Evolutionary conservation across 2,888 invertebrate genomes (phyloP), one percentile per base, ranked within the genome.

Genomic region (Conops quadrifasciatus): DNA sequence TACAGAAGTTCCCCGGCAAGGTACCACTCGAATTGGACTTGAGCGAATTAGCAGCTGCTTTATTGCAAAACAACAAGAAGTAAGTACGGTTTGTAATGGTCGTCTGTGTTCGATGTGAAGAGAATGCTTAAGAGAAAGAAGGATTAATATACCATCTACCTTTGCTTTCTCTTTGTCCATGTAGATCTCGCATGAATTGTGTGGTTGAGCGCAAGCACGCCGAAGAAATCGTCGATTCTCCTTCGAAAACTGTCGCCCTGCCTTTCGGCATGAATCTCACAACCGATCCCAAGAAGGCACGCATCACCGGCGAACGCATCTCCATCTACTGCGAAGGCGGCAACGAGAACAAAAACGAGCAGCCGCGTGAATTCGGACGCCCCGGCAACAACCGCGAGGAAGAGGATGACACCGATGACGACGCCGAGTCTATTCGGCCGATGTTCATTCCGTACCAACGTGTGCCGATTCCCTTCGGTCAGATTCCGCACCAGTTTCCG

Each of bases 241-340:
- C 91, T 79, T 87, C 91, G 0, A 90, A 90, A 82, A 90, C 89
- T 5, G 86, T 91, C 58, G 87, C 88, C 66, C 85, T 91, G 73
- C 90, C 91, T 24, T 91, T 91, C 80, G 91, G 91, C 74, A 86
- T 91, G 65, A 91, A 91, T 80, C 83, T 91, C 75, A 90, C 89
- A 73, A 92, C 92, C 43, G 92, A 92, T 82, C 92, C 92, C 7
- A 88, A 91, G 78, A 89, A 90, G 81, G 90, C 92, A 77, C 90
- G 90, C 78, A 87, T 92, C 75, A 94, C 93, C 72, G 94, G 95
- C 13, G 95, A 95, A 86, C 91, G 94, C 72, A 93, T 96, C 87
- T 92, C 93, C 45, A 94, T 96, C 83, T 91, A 94, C 83, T 96
- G 95, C 83, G 94, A 95, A 83, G 94, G 93, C 79, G 94, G 94